phyloP scores from a whole-genome alignment of 2,113 vertebrate species.

The Orycteropus afer region DNA sequence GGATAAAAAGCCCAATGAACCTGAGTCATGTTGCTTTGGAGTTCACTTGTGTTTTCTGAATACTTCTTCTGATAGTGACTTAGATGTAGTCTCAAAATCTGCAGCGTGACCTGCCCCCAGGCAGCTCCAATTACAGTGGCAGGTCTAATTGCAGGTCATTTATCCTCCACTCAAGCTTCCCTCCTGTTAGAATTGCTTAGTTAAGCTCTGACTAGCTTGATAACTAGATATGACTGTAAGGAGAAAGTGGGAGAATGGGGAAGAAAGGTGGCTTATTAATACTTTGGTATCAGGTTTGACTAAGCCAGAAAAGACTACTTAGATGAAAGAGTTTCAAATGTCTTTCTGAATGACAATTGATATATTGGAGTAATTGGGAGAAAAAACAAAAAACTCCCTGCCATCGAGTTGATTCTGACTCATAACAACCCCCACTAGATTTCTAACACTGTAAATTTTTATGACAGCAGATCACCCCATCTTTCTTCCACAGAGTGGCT shows the following conservation, averaged over 20 bases:
- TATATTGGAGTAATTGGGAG: background rate
- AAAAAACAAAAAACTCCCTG: too few relatives aligned
- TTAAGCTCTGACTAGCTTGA: background rate
- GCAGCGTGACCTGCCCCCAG: background rate
- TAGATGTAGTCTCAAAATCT: background rate
- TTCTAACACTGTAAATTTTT: too few relatives aligned
- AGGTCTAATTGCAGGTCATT: background rate
- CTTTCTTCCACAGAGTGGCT: too few relatives aligned
- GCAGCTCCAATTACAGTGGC: background rate
- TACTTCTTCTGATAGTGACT: background rate
- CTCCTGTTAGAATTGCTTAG: background rate
- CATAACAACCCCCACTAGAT: too few relatives aligned
- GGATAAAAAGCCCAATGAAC: background rate
- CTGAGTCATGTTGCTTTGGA: background rate
- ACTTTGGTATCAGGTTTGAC: background rate
- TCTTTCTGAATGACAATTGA: background rate
- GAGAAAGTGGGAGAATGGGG: fast-evolving
- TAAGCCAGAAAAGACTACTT: background rate
- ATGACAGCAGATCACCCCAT: too few relatives aligned
- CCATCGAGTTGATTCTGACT: too few relatives aligned
- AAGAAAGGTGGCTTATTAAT: background rate
- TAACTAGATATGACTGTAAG: background rate
- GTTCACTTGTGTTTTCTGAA: background rate
- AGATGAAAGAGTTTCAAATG: background rate
- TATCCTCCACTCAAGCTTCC: too few relatives aligned